A percentile compares a stretch with the other conserved stretches of the same genome.
Conservation (phyloP, 2,113 vertebrate genomes). For the Motacilla tschutschensis region DNA sequence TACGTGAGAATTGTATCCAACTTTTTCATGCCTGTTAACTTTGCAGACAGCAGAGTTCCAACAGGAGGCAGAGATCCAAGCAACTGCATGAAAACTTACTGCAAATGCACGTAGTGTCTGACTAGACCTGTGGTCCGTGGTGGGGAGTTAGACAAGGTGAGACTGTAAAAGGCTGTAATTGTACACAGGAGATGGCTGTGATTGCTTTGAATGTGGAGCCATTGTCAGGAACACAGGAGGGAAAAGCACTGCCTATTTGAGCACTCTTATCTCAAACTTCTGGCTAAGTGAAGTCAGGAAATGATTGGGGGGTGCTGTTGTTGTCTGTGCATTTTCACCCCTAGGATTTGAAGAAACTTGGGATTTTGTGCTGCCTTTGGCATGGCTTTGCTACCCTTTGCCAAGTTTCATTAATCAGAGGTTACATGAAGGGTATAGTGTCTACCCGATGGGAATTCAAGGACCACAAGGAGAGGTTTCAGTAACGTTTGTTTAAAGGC, state of each 20-base stretch:
- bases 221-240: slow-evolving; percentile 30
- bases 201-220: slow-evolving; percentile 51
- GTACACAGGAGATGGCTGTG: slow-evolving; percentile 50
- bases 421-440: slow-evolving; percentile 21
- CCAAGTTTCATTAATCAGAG: slow-evolving; percentile 52
- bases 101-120: slow-evolving; percentile 46
- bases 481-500: slow-evolving; percentile 8
- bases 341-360: slow-evolving; percentile 29
- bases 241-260: slow-evolving; percentile 25
- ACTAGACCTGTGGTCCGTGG: slow-evolving; percentile 17
- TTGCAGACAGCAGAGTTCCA: slow-evolving; percentile 32
- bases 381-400: not conserved
- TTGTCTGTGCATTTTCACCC: slow-evolving; percentile 11
- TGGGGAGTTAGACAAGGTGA: slow-evolving; percentile 55
- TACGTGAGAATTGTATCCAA: not conserved
- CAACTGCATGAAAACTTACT: slow-evolving; percentile 12
- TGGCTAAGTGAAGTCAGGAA: slow-evolving; percentile 17
- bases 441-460: slow-evolving; percentile 17
- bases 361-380: slow-evolving; percentile 47
- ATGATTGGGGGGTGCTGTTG: not conserved
- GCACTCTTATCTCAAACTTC: slow-evolving; percentile 6
- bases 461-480: slow-evolving; percentile 4
- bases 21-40: slow-evolving; percentile 40
- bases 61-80: slow-evolving; percentile 5
- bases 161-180: slow-evolving; percentile 56